Base-by-base conservation (phyloP, 2,113 vertebrate genomes). In the Lucifuga dentata region DNA sequence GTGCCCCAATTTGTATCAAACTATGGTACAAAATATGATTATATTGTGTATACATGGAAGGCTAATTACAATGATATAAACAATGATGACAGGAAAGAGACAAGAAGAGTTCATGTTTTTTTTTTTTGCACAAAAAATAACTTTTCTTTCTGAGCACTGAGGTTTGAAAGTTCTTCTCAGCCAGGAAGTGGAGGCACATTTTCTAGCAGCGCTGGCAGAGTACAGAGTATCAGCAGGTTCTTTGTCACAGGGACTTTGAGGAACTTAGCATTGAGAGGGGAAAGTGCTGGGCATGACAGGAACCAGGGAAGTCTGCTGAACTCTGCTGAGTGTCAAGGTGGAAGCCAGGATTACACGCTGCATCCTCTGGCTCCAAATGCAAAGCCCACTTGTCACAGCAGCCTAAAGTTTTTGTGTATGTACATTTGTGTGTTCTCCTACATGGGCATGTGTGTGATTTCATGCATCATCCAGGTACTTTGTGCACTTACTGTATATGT, bases 251-350 rank as follows among this genome's bases (percentile, higher is more conserved):
- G 39, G 80, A 88, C 86, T 90, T 88, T 84, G 13, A 64, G 67
- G 73, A 89, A 90, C 68, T 89, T 88, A 80, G 74, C 60, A 68
- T 67, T 80, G 76, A 71, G 75, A 83, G 86, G 79, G 73, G 76
- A 81, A 90, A 91, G 78, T 85, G 86, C 87, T 89, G 82, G 86
- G 61, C 61, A 86, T 45, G 45, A 86, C 89, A 89, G 71, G 84
- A 89, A 80, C 48, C 64, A 68, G 73, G 73, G 53, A 83, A 86
- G 76, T 81, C 71, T 79, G 78, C 80, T 89, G 80, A 89, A 90
- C 87, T 88, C 72, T 79, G 73, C 78, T 76, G 84, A 83, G 86
- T 83, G 86, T 88, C 85, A 89, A 45, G 70, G 68, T 84, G 81
- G 72, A 74, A 86, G 78, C 81, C 63, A 76, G 81, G 83, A 89